phyloP scores from a whole-genome alignment of 1,140 invertebrate species.

The Platorchestia sp. region DNA sequence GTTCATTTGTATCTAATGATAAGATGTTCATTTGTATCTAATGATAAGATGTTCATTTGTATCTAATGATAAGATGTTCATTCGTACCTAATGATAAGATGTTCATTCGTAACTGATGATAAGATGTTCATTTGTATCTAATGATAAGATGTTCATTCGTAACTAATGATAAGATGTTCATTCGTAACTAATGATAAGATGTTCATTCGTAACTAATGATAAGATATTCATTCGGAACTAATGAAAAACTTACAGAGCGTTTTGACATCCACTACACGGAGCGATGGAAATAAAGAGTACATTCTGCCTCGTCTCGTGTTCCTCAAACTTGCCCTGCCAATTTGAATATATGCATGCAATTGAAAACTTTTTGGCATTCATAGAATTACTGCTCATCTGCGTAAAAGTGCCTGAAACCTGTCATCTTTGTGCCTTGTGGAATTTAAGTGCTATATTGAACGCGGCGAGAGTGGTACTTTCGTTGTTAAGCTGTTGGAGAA shows the following conservation, averaged over 20 bases:
- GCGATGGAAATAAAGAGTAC: neutral
- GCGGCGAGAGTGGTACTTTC: neutral
- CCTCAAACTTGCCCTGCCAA: neutral
- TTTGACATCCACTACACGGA: neutral
- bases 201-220: no score
- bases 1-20: no score
- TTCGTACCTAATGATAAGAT: no score
- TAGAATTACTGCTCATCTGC: neutral
- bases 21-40: no score
- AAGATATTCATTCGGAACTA: neutral
- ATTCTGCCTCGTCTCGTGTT: neutral
- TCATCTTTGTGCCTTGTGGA: neutral
- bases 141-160: no score
- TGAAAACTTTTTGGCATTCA: neutral
- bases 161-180: no score
- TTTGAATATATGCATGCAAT: neutral
- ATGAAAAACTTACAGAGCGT: neutral
- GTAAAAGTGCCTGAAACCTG: neutral
- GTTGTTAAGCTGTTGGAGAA: neutral
- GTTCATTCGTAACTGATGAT: no score
- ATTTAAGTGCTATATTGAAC: neutral
- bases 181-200: no score
- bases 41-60: no score
- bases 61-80: no score
- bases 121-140: no score